Percentiles rank a stretch among this genome's conserved stretches.
These are phyloP conservation scores for Alloscopus bannaensis DNA, from an alignment of 2,888 invertebrate species.

Conservation along the genomic window DNA sequence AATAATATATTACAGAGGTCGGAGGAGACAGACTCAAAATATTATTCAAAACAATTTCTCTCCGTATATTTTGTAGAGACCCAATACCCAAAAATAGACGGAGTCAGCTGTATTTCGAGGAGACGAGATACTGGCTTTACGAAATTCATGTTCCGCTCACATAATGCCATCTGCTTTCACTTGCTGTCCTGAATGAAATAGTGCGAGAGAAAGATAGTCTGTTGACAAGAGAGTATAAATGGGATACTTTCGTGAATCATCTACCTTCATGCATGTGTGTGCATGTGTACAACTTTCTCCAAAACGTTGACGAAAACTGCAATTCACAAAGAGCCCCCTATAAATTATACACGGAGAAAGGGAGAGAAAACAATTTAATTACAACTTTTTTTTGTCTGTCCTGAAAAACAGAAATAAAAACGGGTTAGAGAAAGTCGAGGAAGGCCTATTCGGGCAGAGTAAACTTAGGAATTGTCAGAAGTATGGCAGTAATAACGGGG, in stretches of 20 bases:
- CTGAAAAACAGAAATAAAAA: conserved; percentile 10
- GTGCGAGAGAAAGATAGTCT: not conserved
- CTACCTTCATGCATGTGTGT: too few relatives aligned
- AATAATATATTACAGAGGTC: conserved; percentile 61
- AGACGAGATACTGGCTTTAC: conserved; percentile 15
- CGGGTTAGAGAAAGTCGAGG: not conserved
- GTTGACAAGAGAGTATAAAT: conserved; percentile 42
- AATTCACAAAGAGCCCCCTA: conserved; percentile 43
- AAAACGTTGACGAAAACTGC: too few relatives aligned
- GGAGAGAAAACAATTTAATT: conserved; percentile 62
- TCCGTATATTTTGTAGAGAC: conserved; percentile 36
- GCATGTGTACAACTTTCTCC: too few relatives aligned
- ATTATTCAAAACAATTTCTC: conserved; percentile 65
- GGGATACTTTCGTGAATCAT: conserved; percentile 38
- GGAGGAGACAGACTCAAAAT: conserved; percentile 57
- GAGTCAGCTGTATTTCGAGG: conserved; percentile 38
- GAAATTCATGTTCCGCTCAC: conserved; percentile 24
- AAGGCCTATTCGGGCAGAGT: too few relatives aligned
- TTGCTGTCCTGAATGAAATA: conserved; percentile 15
- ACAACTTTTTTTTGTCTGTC: conserved; percentile 44
- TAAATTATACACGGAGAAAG: conserved; percentile 57
- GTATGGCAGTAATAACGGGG: conserved; percentile 46
- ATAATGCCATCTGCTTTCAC: conserved; percentile 57
- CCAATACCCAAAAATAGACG: conserved; percentile 45
- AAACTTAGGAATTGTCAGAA: too few relatives aligned